Conservation (phyloP, 2,888 invertebrate species). For the Drosophila pegasa region DNA sequence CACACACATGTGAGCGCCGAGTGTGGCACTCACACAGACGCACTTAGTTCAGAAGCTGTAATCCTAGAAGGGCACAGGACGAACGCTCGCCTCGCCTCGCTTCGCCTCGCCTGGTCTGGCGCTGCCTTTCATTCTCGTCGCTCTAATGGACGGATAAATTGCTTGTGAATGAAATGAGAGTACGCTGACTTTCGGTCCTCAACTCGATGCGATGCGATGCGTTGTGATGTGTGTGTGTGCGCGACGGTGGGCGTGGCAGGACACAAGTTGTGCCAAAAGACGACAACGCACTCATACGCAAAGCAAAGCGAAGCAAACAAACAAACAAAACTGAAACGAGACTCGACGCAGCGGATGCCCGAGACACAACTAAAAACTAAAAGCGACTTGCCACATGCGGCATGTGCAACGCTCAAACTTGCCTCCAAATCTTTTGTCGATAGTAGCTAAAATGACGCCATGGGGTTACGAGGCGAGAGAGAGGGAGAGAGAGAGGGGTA, state of each 20-base stretch:
- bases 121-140: conserved; percentile 45
- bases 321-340: conserved; percentile 50
- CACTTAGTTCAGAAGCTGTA: conserved; percentile 64
- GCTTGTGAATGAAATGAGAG: conserved; percentile 81
- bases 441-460: conserved; percentile 43
- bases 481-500: background rate
- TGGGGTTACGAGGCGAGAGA: conserved; percentile 20
- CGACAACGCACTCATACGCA: conserved; percentile 75
- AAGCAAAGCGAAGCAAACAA: conserved; percentile 42
- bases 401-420: conserved; percentile 52
- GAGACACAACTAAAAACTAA: conserved; percentile 77
- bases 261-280: conserved; percentile 59
- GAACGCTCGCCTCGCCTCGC: conserved; percentile 18
- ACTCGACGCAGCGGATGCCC: conserved; percentile 66
- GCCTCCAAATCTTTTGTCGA: conserved; percentile 48
- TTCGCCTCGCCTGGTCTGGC: conserved; percentile 12
- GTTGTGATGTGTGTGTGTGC: conserved; percentile 33
- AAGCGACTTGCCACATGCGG: conserved; percentile 55
- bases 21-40: conserved; percentile 37
- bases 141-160: conserved; percentile 82
- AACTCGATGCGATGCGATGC: no score
- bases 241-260: conserved; percentile 58
- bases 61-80: conserved; percentile 76
- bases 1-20: conserved; percentile 15
- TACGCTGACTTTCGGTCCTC: conserved; percentile 64